Evolutionary conservation across 2,797 vertebrate genomes (phyloP).

Genomic region (Bradypus variegatus): DNA sequence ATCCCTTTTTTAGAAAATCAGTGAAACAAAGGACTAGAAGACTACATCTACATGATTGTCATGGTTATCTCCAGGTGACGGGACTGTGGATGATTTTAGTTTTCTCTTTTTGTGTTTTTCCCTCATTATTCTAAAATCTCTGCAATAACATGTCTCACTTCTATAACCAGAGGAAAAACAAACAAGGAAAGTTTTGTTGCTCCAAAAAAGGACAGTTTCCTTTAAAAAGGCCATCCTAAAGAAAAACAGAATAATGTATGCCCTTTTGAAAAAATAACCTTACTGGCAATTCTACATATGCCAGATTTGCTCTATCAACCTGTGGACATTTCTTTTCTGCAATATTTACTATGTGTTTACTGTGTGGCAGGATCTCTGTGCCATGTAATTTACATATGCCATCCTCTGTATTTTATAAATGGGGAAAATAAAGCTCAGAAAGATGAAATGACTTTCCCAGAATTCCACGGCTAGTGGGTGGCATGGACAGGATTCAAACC

Average conservation of each 20-base stretch:
- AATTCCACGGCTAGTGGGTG: neutral
- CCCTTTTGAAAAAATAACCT: neutral
- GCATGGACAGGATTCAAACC: neutral
- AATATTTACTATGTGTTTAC: neutral
- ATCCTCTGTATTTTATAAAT: neutral
- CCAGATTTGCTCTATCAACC: neutral
- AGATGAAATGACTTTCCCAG: neutral
- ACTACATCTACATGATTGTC: neutral
- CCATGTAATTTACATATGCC: neutral
- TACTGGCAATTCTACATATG: neutral
- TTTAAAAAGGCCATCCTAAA: neutral
- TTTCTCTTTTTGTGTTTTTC: neutral
- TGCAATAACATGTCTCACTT: neutral
- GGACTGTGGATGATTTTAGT: neutral
- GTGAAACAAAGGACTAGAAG: neutral
- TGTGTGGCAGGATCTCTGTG: neutral
- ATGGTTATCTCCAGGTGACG: neutral
- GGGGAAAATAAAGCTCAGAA: neutral
- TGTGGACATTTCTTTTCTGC: neutral
- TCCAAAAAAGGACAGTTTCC: neutral
- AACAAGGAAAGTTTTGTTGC: neutral
- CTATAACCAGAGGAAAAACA: neutral
- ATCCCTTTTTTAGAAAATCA: neutral
- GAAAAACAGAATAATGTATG: neutral
- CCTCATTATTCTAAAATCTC: neutral